Base-by-base conservation (phyloP, 1,140 invertebrate genomes). In the Psilanteris sp. region DNA sequence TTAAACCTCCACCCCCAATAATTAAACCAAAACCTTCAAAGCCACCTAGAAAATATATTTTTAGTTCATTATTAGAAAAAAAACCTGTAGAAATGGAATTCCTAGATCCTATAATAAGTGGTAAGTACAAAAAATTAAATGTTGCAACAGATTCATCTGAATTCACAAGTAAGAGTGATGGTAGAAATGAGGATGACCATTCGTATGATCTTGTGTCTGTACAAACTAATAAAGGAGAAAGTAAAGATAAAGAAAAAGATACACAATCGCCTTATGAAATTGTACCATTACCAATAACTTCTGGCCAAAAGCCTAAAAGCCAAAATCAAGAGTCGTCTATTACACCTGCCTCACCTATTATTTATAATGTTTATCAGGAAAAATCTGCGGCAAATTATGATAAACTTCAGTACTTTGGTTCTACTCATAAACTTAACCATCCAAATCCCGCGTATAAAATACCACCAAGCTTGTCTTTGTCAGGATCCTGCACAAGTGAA, bases 341-440 rank as follows among this genome's bases (percentile, higher is more conserved):
- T 0, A 71, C 72, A 8, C 34, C 70, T 4, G 41, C 80, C 0
- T 79, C 85, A 3, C 77, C 86, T 1, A 80, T 80, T 8, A 83
- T 84, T 43, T 79, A 85, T 31, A 79, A 80, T 29, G 48, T 55
- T 13, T 77, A 76, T 14, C 73, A 46, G 5, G 48, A 71, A 55
- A 67, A 81, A 27, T 39, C 76, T 44, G 15, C 61, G n/a, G 70
- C 83, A 15, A 91, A 91, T 77, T 95, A 96, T 82, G 94, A 95
- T 82, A 92, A 92, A 48, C 80, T 95, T n/a, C 92, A 95, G 78
- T 93, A 94, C 80, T 94, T 95, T 80, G 93, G 93, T 6, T 93
- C 93, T 0, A 90, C 91, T 18, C 91, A 90, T 62, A 94, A 94
- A 88, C 85, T 92, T 43, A 90, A 89, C 74, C 90, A 90, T 13